Conservation (phyloP, 2,888 invertebrate species). For the Parasteatoda lunata region DNA sequence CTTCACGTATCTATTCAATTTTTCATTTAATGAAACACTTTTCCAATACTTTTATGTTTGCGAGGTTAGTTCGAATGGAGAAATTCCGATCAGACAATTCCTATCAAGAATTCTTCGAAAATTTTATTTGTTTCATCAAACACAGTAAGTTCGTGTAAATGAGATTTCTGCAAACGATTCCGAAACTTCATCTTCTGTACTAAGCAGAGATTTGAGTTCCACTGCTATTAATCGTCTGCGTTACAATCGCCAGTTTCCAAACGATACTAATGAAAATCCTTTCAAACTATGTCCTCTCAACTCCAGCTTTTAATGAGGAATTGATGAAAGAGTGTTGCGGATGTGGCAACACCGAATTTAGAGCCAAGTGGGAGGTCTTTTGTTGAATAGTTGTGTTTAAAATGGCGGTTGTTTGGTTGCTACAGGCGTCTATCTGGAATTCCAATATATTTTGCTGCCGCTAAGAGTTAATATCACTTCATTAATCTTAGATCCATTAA, state of each 20-base stretch:
- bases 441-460: constrained; percentile 41
- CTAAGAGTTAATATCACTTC: constrained; percentile 39
- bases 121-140: not conserved
- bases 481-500: constrained; percentile 37
- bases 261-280: constrained; percentile 60
- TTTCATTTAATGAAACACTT: too few relatives aligned
- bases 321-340: constrained; percentile 54
- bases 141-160: not conserved
- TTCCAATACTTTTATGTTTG: not conserved
- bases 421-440: constrained; percentile 34
- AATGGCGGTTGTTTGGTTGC: constrained; percentile 43
- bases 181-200: not conserved
- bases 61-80: not conserved
- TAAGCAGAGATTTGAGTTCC: not conserved
- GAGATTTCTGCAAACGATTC: not conserved
- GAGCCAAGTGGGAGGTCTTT: constrained; percentile 28
- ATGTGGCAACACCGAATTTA: constrained; percentile 29
- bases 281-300: constrained; percentile 40
- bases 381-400: constrained; percentile 55
- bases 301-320: constrained; percentile 58
- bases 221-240: constrained; percentile 21
- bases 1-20: too few relatives aligned
- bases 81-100: not conserved
- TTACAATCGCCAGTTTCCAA: constrained; percentile 4
- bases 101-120: not conserved